Evolutionary conservation across 2,113 vertebrate genomes (phyloP).

Genomic region (Apus apus): DNA sequence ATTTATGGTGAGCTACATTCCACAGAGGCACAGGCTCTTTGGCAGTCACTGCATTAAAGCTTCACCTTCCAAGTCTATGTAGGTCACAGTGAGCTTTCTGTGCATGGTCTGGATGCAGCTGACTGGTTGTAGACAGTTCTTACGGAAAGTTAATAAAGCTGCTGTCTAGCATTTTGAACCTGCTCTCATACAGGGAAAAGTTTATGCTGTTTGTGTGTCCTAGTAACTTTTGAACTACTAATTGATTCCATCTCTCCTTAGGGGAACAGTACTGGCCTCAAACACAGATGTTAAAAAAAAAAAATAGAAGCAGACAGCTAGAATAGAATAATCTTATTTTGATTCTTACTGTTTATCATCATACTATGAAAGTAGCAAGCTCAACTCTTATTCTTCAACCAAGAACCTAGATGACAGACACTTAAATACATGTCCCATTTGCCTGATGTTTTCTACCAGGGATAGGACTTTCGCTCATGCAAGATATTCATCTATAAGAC

Average conservation of each 20-base stretch:
- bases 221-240: neutral
- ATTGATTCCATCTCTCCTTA: neutral
- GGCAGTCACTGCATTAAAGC: conserved; percentile 29
- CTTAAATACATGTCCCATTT: neutral
- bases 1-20: conserved; percentile 79
- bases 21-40: conserved; percentile 10
- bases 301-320: neutral
- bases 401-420: neutral
- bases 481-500: neutral
- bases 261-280: neutral
- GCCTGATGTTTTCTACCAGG: neutral
- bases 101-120: conserved; percentile 32
- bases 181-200: neutral
- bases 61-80: conserved; percentile 52
- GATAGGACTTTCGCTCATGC: neutral
- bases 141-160: conserved; percentile 7
- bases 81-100: conserved; percentile 46
- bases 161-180: neutral
- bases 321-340: neutral
- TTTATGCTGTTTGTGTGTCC: neutral
- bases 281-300: neutral
- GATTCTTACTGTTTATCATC: neutral
- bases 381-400: neutral
- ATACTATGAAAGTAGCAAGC: neutral
- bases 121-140: conserved; percentile 33